phyloP scores from a whole-genome alignment of 2,888 invertebrate genomes.

The Scotopteryx bipunctaria region DNA sequence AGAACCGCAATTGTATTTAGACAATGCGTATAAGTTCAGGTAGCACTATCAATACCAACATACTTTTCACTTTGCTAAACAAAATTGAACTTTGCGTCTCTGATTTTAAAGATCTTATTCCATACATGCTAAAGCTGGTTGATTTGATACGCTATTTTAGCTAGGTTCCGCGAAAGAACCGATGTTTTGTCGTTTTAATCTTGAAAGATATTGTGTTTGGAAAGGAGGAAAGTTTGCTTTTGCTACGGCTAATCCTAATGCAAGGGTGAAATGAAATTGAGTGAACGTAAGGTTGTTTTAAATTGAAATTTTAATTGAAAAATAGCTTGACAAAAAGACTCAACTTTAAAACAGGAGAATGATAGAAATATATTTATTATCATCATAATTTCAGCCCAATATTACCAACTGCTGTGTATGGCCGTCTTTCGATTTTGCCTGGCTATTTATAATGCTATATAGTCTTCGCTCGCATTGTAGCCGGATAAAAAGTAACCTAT shows the following conservation, averaged over 20 bases:
- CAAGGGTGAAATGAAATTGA: slow-evolving; percentile 35
- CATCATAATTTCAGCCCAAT: too few species aligned
- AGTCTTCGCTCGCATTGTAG: too few species aligned
- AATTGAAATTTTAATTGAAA: slow-evolving; percentile 12
- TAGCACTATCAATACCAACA: slow-evolving; percentile 61
- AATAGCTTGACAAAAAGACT: neutral
- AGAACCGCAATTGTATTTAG: slow-evolving; percentile 65
- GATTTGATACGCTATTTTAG: slow-evolving; percentile 33
- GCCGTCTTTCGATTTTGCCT: too few species aligned
- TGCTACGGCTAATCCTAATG: slow-evolving; percentile 51
- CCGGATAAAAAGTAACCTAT: too few species aligned
- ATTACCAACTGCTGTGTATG: too few species aligned
- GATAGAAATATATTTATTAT: too few species aligned
- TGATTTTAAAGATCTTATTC: slow-evolving; percentile 16
- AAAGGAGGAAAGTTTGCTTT: slow-evolving; percentile 53
- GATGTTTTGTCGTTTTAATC: slow-evolving; percentile 47
- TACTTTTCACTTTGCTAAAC: slow-evolving; percentile 35
- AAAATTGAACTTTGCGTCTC: slow-evolving; percentile 35
- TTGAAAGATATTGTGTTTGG: slow-evolving; percentile 45
- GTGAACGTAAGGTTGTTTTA: slow-evolving; percentile 9
- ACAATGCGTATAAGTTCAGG: slow-evolving; percentile 71
- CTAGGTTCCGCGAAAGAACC: slow-evolving; percentile 52
- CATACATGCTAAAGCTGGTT: slow-evolving; percentile 18
- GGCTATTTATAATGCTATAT: too few species aligned
- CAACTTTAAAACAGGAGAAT: neutral